Base-by-base conservation (phyloP, 2,888 invertebrate species). In the Caenorhabditis macrosperma region DNA sequence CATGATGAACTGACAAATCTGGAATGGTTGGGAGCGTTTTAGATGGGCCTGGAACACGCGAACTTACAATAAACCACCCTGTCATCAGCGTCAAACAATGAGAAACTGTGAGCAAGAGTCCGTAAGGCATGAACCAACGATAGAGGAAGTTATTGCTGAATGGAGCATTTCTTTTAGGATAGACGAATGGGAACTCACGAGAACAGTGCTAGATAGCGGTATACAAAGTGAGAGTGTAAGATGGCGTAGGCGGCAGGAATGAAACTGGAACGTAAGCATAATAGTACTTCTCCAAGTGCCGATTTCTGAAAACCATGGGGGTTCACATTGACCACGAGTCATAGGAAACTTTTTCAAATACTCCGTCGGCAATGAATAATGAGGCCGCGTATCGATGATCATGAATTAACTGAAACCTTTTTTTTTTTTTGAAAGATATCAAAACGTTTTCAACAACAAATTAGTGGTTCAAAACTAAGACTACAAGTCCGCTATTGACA, bases 341-440 rank as follows among this genome's bases (percentile, higher is more conserved):
- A 20, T 3, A 15, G 2, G 3, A 12, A 9, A 75, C 75, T 44
- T 68, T 15, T 15, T 38, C 28, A 41, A 78, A 78, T 15, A 35
- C 17, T 9, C 77, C 77, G 54, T 66, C 77, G 1, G 59, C 26
- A 3, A 78, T 28, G 26, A 63, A 78, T 17, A 78, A 44, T 1
- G 61, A 59, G 24, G 71, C 64, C 22, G 59, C 77, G 15, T 60
- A 41, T 3, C 60, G 59, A 24, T 48, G 28, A 20, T 20, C 30
- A 12, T 59, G 30, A 17, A 64, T 52, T 4, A 44, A 52, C 60
- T 66, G 22, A 41, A 52, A 35, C 26, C 17, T 24, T n/a, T n/a
- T n/a, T n/a, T n/a, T n/a, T n/a, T n/a, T n/a, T n/a, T n/a, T n/a
- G n/a, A 9, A n/a, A n/a, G n/a, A n/a, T n/a, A n/a, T n/a, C n/a